A percentile compares a stretch with the other conserved stretches of the same genome.
Evolutionary conservation across 2,113 vertebrate species (phyloP).

Genomic region (Rallus limicola): DNA sequence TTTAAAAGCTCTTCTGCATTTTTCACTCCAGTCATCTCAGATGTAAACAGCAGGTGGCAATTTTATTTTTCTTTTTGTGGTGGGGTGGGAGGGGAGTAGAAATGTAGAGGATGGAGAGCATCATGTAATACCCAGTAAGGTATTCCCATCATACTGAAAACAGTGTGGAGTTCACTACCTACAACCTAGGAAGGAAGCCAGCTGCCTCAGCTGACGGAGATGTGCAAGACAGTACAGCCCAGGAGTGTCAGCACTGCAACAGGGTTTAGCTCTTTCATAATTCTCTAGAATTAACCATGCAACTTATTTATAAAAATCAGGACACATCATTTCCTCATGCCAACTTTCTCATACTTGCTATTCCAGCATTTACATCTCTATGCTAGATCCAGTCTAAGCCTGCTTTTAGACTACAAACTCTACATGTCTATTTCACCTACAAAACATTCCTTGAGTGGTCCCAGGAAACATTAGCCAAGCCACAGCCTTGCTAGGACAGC

Average conservation of each 20-base stretch:
- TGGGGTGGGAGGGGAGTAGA: neutral
- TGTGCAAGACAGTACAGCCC: neutral
- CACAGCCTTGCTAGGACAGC: neutral
- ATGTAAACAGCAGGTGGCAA: neutral
- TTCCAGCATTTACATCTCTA: neutral
- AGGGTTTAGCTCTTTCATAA: neutral
- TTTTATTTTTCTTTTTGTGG: neutral
- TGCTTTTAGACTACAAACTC: neutral
- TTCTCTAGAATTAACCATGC: neutral
- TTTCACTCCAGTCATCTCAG: neutral
- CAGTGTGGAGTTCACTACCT: neutral
- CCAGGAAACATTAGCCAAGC: neutral
- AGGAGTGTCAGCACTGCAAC: neutral
- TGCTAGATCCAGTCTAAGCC: neutral
- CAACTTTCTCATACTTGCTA: neutral
- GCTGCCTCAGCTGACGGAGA: neutral
- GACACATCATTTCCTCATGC: neutral
- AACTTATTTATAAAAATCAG: neutral
- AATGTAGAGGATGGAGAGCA: neutral
- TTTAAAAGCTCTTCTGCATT: neutral
- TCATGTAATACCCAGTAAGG: neutral
- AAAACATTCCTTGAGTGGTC: neutral
- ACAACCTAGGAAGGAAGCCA: neutral
- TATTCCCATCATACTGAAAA: neutral
- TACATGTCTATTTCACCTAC: neutral